Base-by-base conservation (phyloP, 2,888 invertebrate species). In the Philonicus albiceps region DNA sequence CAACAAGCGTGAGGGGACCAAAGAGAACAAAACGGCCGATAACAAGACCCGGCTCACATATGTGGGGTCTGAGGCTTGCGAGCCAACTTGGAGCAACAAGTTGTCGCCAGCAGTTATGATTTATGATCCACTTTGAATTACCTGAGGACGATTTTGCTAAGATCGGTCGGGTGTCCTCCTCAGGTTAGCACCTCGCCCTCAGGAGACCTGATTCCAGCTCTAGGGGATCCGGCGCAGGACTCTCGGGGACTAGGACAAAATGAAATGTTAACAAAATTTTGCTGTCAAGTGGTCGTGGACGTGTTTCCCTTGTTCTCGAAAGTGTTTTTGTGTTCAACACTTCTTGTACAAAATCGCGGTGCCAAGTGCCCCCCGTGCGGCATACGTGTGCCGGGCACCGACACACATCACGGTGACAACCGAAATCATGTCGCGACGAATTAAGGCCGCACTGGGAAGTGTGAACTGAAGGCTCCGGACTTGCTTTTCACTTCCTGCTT, bases 91-190 rank as follows among this genome's bases (percentile, higher is more conserved):
- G 22, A 11, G 84, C 37, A 43, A 72, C 27, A 40, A 73, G 84
- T 84, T 84, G 84, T 84, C 84, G 73, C 37, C 40, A 43, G 84
- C 64, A 27, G 72, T 84, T 84, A 84, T 84, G 84, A 84, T 84
- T 84, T 84, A 84, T 84, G 84, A 30, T 73, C 43, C 73, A 84
- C 84, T 73, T 84, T 43, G 43, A 73, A 84, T 84, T 84, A 84
- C 84, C 84, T 84, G 84, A 73, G 43, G 72, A 84, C 84, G 84
- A 84, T 84, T 84, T 84, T 73, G 73, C 73, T 43, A 49, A 40
- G 84, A 84, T 84, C 73, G 34, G 13, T 13, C 11, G 34, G 34
- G 76, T 5, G 73, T 30, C 0, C 13, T 22, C 27, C 31, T 13
- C 11, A 30, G 27, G 27, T 73, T 55, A 80, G 49, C 16, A 11